These are phyloP conservation scores for Terebella lapidaria DNA, from an alignment of 2,888 invertebrate species.

Conservation along the genomic window DNA sequence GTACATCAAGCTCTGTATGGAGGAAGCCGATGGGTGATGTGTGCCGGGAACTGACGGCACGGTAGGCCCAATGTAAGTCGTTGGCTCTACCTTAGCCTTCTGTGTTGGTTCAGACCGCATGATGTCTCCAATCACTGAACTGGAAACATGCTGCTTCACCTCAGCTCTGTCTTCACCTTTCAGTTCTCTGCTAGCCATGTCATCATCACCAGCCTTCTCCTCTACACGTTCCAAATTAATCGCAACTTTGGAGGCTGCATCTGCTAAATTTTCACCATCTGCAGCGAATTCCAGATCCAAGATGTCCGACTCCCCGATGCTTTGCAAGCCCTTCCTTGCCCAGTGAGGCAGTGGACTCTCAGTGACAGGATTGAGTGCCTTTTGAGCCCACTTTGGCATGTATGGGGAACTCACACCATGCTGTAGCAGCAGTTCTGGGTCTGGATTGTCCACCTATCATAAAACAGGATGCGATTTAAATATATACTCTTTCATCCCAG, in stretches of 20 bases:
- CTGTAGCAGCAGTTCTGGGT: too few relatives aligned
- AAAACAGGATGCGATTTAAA: too few relatives aligned
- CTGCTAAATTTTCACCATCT: not conserved
- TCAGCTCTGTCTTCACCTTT: not conserved
- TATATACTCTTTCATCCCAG: too few relatives aligned
- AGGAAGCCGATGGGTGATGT: not conserved
- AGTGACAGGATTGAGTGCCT: too few relatives aligned
- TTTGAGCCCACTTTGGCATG: too few relatives aligned
- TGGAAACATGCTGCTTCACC: not conserved
- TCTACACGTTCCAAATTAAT: too few relatives aligned
- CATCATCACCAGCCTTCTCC: not conserved
- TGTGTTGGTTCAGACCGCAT: not conserved
- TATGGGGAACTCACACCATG: too few relatives aligned
- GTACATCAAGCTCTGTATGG: not conserved
- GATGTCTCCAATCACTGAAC: not conserved
- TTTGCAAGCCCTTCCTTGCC: not conserved
- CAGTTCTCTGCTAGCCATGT: not conserved
- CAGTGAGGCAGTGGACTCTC: too few relatives aligned
- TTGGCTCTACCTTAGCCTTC: not conserved
- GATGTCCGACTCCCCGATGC: too few relatives aligned
- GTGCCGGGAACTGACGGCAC: not conserved
- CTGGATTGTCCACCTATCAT: too few relatives aligned
- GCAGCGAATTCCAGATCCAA: not conserved
- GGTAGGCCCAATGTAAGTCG: not conserved
- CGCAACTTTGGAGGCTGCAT: too few relatives aligned